Percentiles rank a stretch among this genome's conserved stretches.
Conservation (phyloP, 2,797 vertebrate species). For the Dryobates pubescens region DNA sequence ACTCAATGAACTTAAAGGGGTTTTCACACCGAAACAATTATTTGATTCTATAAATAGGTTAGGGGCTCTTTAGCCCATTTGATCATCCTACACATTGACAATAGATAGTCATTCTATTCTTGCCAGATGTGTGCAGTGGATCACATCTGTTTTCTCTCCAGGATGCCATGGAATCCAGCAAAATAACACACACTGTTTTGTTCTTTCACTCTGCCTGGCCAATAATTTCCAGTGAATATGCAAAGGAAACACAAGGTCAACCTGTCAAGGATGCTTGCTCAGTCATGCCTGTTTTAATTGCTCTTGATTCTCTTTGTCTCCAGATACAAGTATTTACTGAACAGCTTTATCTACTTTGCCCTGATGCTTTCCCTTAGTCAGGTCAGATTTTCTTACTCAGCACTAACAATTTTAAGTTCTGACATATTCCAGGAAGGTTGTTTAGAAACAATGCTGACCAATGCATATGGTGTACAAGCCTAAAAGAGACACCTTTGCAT, state of each 20-base stretch:
- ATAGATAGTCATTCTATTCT: not conserved
- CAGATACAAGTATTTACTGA: not conserved
- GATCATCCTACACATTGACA: not conserved
- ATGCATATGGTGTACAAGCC: not conserved
- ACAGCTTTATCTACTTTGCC: not conserved
- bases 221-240: not conserved
- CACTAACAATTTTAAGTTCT: not conserved
- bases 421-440: not conserved
- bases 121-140: not conserved
- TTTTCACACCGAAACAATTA: too few species aligned
- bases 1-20: too few species aligned
- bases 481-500: not conserved
- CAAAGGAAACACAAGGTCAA: slow-evolving; percentile 43
- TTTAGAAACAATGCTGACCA: not conserved
- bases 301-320: slow-evolving; percentile 27
- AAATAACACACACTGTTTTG: not conserved
- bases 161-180: not conserved
- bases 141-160: slow-evolving; percentile 9
- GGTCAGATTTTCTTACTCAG: not conserved
- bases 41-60: too few species aligned
- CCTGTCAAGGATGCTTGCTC: not conserved
- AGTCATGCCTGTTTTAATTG: slow-evolving; percentile 18
- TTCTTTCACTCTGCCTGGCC: not conserved
- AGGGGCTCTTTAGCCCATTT: not conserved
- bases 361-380: not conserved